Evolutionary conservation across 2,888 invertebrate species (phyloP).

Genomic region (Meloe dianella): DNA sequence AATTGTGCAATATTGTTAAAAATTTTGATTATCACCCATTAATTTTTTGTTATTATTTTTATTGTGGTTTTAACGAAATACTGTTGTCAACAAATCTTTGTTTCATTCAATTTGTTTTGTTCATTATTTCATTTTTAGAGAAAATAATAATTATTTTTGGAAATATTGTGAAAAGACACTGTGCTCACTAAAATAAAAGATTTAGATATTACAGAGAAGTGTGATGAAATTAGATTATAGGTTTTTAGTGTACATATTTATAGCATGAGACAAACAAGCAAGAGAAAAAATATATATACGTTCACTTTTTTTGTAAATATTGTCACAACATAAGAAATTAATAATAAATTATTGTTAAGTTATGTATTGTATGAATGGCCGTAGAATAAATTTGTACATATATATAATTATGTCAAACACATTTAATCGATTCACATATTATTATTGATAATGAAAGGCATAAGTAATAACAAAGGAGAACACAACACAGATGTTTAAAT

Average conservation of each 20-base stretch:
- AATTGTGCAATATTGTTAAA: constrained; percentile 43
- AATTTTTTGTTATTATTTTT: background rate
- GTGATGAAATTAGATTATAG: constrained; percentile 54
- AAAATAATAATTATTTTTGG: constrained; percentile 36
- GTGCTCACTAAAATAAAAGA: constrained; percentile 49
- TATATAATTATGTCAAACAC: constrained; percentile 23
- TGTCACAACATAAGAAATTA: constrained; percentile 43
- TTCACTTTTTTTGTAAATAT: constrained; percentile 56
- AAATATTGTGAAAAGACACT: constrained; percentile 45
- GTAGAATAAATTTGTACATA: constrained; percentile 47
- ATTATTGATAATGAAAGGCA: background rate
- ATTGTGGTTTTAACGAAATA: constrained; percentile 23
- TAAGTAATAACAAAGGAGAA: background rate
- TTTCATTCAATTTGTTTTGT: too few relatives aligned
- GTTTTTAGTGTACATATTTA: constrained; percentile 53
- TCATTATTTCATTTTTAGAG: background rate
- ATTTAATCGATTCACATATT: constrained; percentile 4
- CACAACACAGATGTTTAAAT: background rate
- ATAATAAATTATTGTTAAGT: constrained; percentile 48
- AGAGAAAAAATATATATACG: constrained; percentile 35
- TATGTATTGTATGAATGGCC: constrained; percentile 51
- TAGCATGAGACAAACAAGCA: constrained; percentile 25
- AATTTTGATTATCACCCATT: constrained; percentile 15
- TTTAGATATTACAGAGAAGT: constrained; percentile 51
- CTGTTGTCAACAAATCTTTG: constrained; percentile 9